phyloP scores from a whole-genome alignment of 2,888 invertebrate species.

The Lissonota sp. region DNA sequence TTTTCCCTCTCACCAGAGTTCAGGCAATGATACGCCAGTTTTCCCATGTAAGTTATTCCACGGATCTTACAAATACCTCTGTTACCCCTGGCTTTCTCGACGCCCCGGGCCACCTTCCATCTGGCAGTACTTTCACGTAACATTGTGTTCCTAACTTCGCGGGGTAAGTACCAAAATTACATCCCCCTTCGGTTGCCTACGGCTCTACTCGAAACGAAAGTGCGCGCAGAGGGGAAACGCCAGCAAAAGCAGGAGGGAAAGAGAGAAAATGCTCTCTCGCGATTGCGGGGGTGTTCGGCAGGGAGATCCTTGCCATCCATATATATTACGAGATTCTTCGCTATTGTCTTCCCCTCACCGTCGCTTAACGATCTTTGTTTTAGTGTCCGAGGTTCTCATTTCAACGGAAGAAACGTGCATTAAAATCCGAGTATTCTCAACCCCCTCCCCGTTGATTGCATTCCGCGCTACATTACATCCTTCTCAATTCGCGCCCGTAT shows the following conservation, averaged over 20 bases:
- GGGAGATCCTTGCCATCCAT: constrained; percentile 73
- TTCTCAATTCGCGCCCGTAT: neutral
- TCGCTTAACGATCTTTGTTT: constrained; percentile 79
- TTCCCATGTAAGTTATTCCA: constrained; percentile 72
- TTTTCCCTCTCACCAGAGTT: constrained; percentile 47
- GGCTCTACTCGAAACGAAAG: constrained; percentile 74
- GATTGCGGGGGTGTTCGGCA: constrained; percentile 60
- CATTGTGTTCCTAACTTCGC: constrained; percentile 78
- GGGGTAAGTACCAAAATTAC: constrained; percentile 79
- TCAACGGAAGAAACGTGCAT: constrained; percentile 44
- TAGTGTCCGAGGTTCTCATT: constrained; percentile 75
- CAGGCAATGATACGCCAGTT: constrained; percentile 70
- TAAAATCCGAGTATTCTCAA: constrained; percentile 55
- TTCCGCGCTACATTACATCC: constrained; percentile 3
- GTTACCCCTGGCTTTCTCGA: constrained; percentile 5
- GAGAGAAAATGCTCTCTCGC: constrained; percentile 44
- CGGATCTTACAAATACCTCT: constrained; percentile 73
- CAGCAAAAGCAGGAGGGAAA: constrained; percentile 43
- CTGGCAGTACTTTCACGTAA: constrained; percentile 80
- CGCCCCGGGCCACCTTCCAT: constrained; percentile 71
- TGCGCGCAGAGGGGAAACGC: constrained; percentile 50
- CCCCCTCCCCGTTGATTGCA: constrained; percentile 27
- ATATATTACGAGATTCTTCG: constrained; percentile 77
- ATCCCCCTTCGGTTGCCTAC: constrained; percentile 72
- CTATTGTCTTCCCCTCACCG: constrained; percentile 70